Conservation (phyloP, 2,113 vertebrate genomes). For the Pseudolaguvia tuberculata region DNA sequence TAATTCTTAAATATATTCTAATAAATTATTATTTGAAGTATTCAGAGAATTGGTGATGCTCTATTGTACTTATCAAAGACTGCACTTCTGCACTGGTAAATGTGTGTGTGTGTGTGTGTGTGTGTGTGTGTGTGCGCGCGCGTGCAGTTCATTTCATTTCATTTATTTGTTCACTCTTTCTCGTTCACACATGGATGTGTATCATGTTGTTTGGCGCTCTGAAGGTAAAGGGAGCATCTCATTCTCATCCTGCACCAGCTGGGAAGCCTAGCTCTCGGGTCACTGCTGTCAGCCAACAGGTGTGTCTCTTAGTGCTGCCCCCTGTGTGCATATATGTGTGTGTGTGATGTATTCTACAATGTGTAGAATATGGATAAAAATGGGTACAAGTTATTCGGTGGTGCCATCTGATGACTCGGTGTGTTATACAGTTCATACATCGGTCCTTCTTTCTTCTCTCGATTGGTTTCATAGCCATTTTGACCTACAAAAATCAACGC, state of each 20-base stretch:
- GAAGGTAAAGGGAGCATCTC: slow-evolving; percentile 59
- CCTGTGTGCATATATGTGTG: not conserved
- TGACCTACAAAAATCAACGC: slow-evolving; percentile 69
- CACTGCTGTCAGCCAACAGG: slow-evolving; percentile 53
- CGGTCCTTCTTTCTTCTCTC: slow-evolving; percentile 5
- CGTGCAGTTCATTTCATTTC: slow-evolving; percentile 13
- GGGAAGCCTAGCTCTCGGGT: slow-evolving; percentile 49
- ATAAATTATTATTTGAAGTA: too few species aligned
- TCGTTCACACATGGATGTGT: slow-evolving; percentile 12
- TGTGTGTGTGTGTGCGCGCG: slow-evolving; percentile 4
- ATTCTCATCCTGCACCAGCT: slow-evolving; percentile 46
- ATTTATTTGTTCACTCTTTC: slow-evolving; percentile 12
- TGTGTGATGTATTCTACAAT: not conserved
- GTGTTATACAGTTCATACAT: not conserved
- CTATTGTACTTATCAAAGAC: not conserved
- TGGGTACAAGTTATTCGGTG: not conserved
- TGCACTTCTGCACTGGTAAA: slow-evolving; percentile 24
- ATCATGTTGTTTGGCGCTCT: slow-evolving; percentile 36
- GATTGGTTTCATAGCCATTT: slow-evolving; percentile 56
- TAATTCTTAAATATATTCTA: too few species aligned
- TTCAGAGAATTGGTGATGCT: too few species aligned
- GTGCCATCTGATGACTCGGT: not conserved
- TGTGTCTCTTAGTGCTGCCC: slow-evolving; percentile 47
- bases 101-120: slow-evolving; percentile 24
- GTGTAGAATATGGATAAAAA: not conserved